Conservation (phyloP, 2,888 invertebrate species). For the Tenthredo mesomela region DNA sequence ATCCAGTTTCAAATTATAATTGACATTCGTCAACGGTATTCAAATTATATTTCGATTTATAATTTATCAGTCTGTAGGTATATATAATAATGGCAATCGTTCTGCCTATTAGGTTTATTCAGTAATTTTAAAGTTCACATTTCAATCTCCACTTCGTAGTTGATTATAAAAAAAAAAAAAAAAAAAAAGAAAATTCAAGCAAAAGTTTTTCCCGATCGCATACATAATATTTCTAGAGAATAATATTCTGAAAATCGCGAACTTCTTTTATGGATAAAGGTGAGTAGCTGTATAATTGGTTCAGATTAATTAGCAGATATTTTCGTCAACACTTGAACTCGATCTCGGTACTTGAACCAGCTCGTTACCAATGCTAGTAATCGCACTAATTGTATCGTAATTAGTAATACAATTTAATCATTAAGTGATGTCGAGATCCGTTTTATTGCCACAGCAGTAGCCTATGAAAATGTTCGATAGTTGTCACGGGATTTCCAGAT, state of each 20-base stretch:
- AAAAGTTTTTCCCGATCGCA: neutral
- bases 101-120: neutral
- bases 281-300: constrained; percentile 13
- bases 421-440: neutral
- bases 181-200: neutral
- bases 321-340: constrained; percentile 29
- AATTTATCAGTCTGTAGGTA: no score
- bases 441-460: neutral
- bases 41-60: neutral
- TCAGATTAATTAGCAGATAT: constrained; percentile 21
- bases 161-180: neutral
- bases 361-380: constrained; percentile 8
- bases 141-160: neutral
- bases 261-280: neutral
- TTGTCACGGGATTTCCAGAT: neutral
- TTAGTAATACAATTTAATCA: constrained; percentile 11
- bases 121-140: constrained; percentile 1
- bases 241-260: neutral
- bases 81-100: neutral
- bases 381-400: constrained; percentile 31
- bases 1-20: neutral
- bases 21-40: neutral
- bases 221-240: constrained; percentile 10
- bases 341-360: neutral
- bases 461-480: neutral